phyloP scores from a whole-genome alignment of 2,113 vertebrate species.

The Neogobius melanostomus region DNA sequence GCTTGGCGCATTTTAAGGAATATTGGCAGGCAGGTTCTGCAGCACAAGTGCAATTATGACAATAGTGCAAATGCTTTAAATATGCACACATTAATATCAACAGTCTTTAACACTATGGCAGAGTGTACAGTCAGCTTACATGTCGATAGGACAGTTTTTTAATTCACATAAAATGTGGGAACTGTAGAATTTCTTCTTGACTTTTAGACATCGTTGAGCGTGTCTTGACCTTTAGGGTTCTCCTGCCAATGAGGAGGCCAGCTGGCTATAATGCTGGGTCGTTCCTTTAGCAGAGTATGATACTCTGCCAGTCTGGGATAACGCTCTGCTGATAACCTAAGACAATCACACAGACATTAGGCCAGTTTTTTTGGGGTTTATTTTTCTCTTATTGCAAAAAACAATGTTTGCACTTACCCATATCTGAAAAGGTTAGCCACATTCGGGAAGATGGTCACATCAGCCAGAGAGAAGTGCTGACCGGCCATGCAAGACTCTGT shows the following conservation, averaged over 20 bases:
- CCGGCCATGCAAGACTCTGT: slow-evolving; percentile 45
- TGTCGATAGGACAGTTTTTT: not conserved
- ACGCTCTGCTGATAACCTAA: slow-evolving; percentile 58
- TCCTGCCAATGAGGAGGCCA: slow-evolving; percentile 78
- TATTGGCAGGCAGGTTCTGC: not conserved
- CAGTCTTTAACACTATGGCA: not conserved
- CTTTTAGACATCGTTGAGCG: slow-evolving; percentile 67
- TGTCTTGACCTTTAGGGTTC: slow-evolving; percentile 50
- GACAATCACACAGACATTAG: not conserved
- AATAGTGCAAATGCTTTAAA: not conserved
- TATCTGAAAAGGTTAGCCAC: slow-evolving; percentile 55
- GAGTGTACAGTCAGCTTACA: not conserved
- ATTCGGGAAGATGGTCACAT: slow-evolving; percentile 58
- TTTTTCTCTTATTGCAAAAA: not conserved
- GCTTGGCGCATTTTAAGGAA: not conserved
- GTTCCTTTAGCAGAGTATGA: slow-evolving; percentile 63
- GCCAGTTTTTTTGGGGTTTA: not conserved
- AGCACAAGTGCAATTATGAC: not conserved
- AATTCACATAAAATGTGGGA: not conserved
- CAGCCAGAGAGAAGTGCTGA: slow-evolving; percentile 54
- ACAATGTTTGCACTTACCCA: slow-evolving; percentile 30
- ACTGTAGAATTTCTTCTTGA: not conserved
- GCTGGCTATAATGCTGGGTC: slow-evolving; percentile 69
- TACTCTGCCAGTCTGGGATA: slow-evolving; percentile 72
- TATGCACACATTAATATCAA: not conserved